Evolutionary conservation across 2,797 vertebrate genomes (phyloP).

Genomic region (Vultur gryphus): DNA sequence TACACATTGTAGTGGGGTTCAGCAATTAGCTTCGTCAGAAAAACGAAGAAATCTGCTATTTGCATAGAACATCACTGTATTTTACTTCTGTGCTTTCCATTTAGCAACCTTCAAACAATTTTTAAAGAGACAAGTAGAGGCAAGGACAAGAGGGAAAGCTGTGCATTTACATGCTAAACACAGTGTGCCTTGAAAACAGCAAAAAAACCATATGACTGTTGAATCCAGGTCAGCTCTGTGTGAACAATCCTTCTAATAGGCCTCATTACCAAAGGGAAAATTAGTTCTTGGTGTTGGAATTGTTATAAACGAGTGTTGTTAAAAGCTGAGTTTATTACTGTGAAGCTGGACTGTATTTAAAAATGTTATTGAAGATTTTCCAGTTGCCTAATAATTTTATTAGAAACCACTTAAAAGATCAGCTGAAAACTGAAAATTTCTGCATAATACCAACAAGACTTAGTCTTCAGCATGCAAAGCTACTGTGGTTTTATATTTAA

Average conservation of each 20-base stretch:
- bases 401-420: conserved; percentile 41
- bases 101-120: conserved; percentile 12
- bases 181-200: neutral
- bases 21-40: conserved; percentile 60
- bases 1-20: neutral
- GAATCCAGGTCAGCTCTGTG: conserved; percentile 52
- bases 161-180: neutral
- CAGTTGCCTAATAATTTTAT: conserved; percentile 58
- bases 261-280: conserved; percentile 47
- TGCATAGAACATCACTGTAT: conserved; percentile 43
- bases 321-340: conserved; percentile 37
- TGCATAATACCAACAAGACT: conserved; percentile 8
- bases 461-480: conserved; percentile 34
- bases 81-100: neutral
- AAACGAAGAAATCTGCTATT: conserved; percentile 37
- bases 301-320: conserved; percentile 23
- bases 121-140: conserved; percentile 1
- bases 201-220: neutral
- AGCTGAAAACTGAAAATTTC: conserved; percentile 44
- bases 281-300: conserved; percentile 46
- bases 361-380: conserved; percentile 46
- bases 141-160: conserved; percentile 34
- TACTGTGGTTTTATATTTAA: conserved; percentile 15
- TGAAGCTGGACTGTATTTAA: conserved; percentile 10
- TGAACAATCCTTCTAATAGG: conserved; percentile 36